A percentile compares a stretch with the other conserved stretches of the same genome.
phyloP scores from a whole-genome alignment of 1,140 invertebrate species.

The Thalassaphorura encarpata region DNA sequence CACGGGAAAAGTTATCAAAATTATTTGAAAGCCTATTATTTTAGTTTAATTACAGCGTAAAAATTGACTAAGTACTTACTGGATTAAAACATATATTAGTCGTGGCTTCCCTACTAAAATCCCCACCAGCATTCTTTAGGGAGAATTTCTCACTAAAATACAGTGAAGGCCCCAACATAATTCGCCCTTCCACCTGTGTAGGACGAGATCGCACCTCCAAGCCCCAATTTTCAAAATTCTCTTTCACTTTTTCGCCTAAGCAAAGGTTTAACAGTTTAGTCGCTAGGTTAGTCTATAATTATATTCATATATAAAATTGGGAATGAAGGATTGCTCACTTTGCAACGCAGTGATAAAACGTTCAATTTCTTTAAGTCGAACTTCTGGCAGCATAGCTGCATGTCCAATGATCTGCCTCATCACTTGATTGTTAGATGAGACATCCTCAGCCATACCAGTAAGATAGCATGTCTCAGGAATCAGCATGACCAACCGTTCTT shows the following conservation, averaged over 20 bases:
- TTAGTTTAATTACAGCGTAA: neutral
- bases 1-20: neutral
- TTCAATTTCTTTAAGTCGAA: too few relatives aligned
- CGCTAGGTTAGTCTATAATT: too few relatives aligned
- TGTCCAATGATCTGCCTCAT: constrained; percentile 35
- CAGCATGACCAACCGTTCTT: constrained; percentile 20
- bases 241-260: constrained; percentile 27
- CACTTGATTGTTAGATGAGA: constrained; percentile 32
- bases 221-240: too few relatives aligned
- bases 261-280: too few relatives aligned
- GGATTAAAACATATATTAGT: neutral
- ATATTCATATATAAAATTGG: too few relatives aligned
- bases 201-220: constrained; percentile 52
- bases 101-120: neutral
- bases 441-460: constrained; percentile 36
- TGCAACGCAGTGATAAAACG: too few relatives aligned
- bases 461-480: constrained; percentile 39
- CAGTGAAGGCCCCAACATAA: constrained; percentile 55
- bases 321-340: too few relatives aligned
- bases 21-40: neutral
- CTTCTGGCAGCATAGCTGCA: constrained; percentile 39
- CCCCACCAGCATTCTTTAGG: neutral
- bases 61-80: neutral
- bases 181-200: constrained; percentile 50
- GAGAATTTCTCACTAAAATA: constrained; percentile 40